Percentiles rank a stretch among this genome's conserved stretches.
Conservation (phyloP, 2,797 vertebrate species). For the Chelmon rostratus region DNA sequence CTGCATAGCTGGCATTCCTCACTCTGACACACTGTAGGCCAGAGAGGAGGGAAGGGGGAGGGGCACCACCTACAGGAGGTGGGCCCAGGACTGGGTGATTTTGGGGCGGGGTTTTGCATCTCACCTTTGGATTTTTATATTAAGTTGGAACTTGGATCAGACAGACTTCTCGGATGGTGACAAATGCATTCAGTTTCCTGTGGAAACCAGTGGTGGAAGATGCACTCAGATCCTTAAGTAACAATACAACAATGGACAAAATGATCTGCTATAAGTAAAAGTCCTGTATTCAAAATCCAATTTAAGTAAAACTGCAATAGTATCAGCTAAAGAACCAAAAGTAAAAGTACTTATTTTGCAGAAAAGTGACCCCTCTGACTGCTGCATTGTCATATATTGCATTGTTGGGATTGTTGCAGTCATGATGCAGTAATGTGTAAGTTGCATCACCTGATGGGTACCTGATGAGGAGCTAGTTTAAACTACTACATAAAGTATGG, state of each 20-base stretch:
- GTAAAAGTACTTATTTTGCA: too few relatives aligned
- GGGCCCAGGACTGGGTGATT: background rate
- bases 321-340: too few relatives aligned
- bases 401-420: too few relatives aligned
- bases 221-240: too few relatives aligned
- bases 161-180: background rate
- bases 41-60: constrained; percentile 35
- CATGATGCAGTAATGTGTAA: too few relatives aligned
- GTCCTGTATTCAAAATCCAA: too few relatives aligned
- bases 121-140: constrained; percentile 47
- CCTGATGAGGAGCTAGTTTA: background rate
- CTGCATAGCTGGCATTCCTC: constrained; percentile 83
- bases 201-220: background rate
- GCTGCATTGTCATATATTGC: too few relatives aligned
- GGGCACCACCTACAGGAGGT: constrained; percentile 44
- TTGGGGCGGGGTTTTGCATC: constrained; percentile 2
- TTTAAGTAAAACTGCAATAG: too few relatives aligned
- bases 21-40: constrained; percentile 61
- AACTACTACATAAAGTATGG: background rate
- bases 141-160: background rate
- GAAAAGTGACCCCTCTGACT: too few relatives aligned
- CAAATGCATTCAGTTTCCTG: background rate
- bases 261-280: too few relatives aligned
- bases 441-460: too few relatives aligned
- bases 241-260: background rate